Evolutionary conservation across 2,888 invertebrate genomes (phyloP).

Genomic region (Tetragnatha montana): DNA sequence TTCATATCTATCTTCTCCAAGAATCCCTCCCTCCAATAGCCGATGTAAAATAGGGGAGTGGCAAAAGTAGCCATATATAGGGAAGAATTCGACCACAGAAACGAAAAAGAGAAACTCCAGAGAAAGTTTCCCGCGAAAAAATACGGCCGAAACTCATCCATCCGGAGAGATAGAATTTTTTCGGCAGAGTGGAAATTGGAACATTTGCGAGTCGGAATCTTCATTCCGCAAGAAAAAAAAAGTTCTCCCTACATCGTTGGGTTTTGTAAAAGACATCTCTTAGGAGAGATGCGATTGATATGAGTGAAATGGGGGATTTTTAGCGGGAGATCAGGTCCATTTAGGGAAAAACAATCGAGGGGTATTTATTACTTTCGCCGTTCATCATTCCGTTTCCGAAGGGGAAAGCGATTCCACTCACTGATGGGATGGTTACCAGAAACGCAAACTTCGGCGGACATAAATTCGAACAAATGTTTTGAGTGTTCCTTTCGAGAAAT

Average conservation of each 20-base stretch:
- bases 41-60: conserved; percentile 7
- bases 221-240: background rate
- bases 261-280: conserved; percentile 14
- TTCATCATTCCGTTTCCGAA: background rate
- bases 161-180: conserved; percentile 17
- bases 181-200: conserved; percentile 27
- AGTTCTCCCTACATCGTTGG: conserved; percentile 30
- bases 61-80: conserved; percentile 26
- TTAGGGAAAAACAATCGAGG: conserved; percentile 8
- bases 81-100: conserved; percentile 42
- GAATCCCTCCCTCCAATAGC: conserved; percentile 17
- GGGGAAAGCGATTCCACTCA: background rate
- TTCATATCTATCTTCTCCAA: too few relatives aligned
- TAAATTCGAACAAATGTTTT: background rate
- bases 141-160: conserved; percentile 29
- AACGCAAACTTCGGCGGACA: background rate
- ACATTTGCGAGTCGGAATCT: background rate
- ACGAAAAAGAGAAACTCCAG: conserved; percentile 16
- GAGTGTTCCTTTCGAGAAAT: too few relatives aligned
- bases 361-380: background rate
- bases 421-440: background rate
- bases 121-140: conserved; percentile 1
- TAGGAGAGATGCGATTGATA: conserved; percentile 8
- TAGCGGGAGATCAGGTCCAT: conserved; percentile 19
- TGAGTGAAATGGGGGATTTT: conserved; percentile 35